Percentiles rank a stretch among this genome's conserved stretches.
phyloP scores from a whole-genome alignment of 2,888 invertebrate genomes.

The Cantharis lateralis region DNA sequence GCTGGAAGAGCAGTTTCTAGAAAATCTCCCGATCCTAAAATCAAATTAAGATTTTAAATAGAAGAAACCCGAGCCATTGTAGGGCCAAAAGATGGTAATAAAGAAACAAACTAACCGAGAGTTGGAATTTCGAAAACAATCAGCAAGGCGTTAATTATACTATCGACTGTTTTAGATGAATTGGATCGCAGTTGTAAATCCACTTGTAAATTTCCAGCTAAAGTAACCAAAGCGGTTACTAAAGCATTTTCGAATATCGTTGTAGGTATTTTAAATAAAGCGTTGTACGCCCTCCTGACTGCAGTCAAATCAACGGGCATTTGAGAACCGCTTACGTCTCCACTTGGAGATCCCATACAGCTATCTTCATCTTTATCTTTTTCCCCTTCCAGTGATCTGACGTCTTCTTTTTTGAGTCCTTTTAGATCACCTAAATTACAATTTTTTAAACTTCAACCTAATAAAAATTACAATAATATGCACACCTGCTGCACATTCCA shows the following conservation, averaged over 20 bases:
- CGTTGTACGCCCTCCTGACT: constrained; percentile 69
- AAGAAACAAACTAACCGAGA: constrained; percentile 43
- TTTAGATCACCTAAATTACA: constrained; percentile 55
- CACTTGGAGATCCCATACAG: constrained; percentile 56
- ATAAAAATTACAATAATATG: background rate
- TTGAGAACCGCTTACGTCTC: constrained; percentile 33
- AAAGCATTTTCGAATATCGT: constrained; percentile 63
- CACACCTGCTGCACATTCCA: constrained; percentile 59
- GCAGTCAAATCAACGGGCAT: constrained; percentile 72
- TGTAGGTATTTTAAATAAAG: constrained; percentile 52
- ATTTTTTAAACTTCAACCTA: background rate
- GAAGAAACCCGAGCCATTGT: too few species aligned
- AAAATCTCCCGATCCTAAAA: constrained; percentile 75
- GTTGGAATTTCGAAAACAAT: constrained; percentile 56
- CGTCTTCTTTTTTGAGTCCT: constrained; percentile 71
- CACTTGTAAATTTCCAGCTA: constrained; percentile 74
- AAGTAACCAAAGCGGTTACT: constrained; percentile 73
- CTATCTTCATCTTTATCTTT: constrained; percentile 88
- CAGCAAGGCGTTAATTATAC: constrained; percentile 62
- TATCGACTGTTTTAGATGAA: constrained; percentile 54
- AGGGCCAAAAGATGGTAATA: too few species aligned
- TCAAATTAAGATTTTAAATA: background rate
- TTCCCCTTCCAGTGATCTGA: constrained; percentile 75
- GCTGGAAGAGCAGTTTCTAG: constrained; percentile 82
- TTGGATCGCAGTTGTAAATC: constrained; percentile 60